These are phyloP conservation scores for Hypomesus transpacificus DNA, from an alignment of 2,113 vertebrate species.

Conservation along the genomic window DNA sequence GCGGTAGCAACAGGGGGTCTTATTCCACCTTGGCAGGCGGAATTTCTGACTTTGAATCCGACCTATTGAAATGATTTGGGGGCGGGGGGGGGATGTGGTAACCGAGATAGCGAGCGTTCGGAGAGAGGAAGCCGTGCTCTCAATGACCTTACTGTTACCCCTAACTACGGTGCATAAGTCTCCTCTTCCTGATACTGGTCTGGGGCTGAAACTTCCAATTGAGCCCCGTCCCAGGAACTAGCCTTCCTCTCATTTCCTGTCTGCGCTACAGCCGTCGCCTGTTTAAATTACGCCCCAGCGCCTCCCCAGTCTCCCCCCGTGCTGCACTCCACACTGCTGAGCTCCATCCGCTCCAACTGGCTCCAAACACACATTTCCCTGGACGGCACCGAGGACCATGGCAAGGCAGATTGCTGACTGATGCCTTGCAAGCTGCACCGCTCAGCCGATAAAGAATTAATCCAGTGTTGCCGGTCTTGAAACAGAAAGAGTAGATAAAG, in stretches of 20 bases:
- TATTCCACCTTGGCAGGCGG: slow-evolving; percentile 53
- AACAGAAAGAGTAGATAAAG: background rate
- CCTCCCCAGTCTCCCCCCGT: slow-evolving; percentile 47
- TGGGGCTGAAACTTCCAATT: slow-evolving; percentile 92
- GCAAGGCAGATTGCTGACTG: slow-evolving; percentile 78
- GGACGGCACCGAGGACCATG: slow-evolving; percentile 75
- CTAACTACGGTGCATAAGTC: slow-evolving; percentile 79
- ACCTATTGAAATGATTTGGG: slow-evolving; percentile 65
- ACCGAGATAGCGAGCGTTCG: slow-evolving; percentile 61
- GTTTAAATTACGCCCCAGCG: slow-evolving; percentile 94
- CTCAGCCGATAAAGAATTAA: slow-evolving; percentile 39
- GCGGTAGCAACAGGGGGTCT: slow-evolving; percentile 67
- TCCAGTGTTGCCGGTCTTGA: slow-evolving; percentile 3
- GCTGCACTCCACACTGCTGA: slow-evolving; percentile 59
- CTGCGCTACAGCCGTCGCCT: slow-evolving; percentile 91
- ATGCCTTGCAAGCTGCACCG: slow-evolving; percentile 65
- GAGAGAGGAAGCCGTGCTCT: slow-evolving; percentile 71
- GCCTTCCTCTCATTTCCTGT: slow-evolving; percentile 98
- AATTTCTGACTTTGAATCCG: slow-evolving; percentile 69
- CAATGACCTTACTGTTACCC: slow-evolving; percentile 99
- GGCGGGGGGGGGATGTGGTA: slow-evolving; percentile 70
- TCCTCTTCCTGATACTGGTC: slow-evolving; percentile 88
- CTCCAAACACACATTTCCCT: slow-evolving; percentile 75
- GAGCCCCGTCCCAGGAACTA: slow-evolving; percentile 89
- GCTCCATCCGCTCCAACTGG: slow-evolving; percentile 76